A percentile compares a stretch with the other conserved stretches of the same genome.
Evolutionary conservation across 2,113 vertebrate species (phyloP).

Genomic region (Rhinoderma darwinii): DNA sequence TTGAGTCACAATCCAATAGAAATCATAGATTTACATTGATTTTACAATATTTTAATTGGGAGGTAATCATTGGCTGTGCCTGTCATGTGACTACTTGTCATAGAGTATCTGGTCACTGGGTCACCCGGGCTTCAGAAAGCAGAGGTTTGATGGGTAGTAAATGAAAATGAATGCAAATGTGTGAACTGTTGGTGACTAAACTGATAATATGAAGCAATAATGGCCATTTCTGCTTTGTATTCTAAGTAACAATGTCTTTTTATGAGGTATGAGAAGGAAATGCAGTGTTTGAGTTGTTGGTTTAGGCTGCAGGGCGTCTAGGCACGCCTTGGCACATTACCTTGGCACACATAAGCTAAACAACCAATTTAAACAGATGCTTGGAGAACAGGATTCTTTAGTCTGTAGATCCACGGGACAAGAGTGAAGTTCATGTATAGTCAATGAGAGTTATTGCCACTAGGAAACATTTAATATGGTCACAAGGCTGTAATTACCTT

Average conservation of each 20-base stretch:
- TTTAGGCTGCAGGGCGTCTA: neutral
- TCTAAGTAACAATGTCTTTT: neutral
- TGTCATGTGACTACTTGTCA: too few relatives aligned
- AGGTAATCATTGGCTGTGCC: too few relatives aligned
- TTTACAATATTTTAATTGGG: too few relatives aligned
- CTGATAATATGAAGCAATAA: too few relatives aligned
- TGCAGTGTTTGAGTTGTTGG: neutral
- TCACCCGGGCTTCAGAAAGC: too few relatives aligned
- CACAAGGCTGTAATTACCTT: slow-evolving; percentile 10
- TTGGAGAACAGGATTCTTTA: slow-evolving; percentile 3
- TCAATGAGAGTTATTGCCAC: neutral
- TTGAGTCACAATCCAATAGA: too few relatives aligned
- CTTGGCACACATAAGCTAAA: neutral
- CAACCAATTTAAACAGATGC: neutral
- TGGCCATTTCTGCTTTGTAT: too few relatives aligned
- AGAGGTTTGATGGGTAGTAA: neutral
- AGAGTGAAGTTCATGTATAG: neutral
- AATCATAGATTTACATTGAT: too few relatives aligned
- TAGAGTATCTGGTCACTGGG: too few relatives aligned
- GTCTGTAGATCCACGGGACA: neutral
- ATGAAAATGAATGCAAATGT: neutral
- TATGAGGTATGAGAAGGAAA: neutral
- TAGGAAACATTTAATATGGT: neutral
- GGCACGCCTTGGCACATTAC: slow-evolving; percentile 4
- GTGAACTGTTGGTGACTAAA: too few relatives aligned